Evolutionary conservation across 2,888 invertebrate genomes (phyloP).

Genomic region (Epistrophe grossulariae): DNA sequence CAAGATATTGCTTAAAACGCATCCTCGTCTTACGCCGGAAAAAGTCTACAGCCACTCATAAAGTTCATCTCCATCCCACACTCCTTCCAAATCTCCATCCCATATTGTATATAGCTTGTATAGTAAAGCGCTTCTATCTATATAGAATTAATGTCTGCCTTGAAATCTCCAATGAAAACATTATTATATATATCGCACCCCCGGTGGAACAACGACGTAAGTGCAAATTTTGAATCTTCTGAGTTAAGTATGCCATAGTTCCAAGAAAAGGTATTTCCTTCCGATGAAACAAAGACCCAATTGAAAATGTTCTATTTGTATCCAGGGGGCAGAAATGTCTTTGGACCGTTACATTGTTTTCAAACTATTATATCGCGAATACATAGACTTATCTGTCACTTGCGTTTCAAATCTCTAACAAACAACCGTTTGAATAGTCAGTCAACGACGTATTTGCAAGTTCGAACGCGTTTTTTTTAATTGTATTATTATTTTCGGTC

Average conservation of each 20-base stretch:
- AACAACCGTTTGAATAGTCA: slow-evolving; percentile 13
- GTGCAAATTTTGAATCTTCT: slow-evolving; percentile 27
- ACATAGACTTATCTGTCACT: slow-evolving; percentile 27
- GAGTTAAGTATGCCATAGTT: slow-evolving; percentile 5
- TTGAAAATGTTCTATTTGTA: slow-evolving; percentile 30
- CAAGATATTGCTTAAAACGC: no score
- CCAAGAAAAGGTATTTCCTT: slow-evolving; percentile 8
- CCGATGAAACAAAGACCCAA: slow-evolving; percentile 25
- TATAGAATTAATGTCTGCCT: no score
- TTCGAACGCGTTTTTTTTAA: slow-evolving; percentile 26
- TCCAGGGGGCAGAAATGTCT: not conserved
- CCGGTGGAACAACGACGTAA: no score
- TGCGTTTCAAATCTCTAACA: slow-evolving; percentile 28
- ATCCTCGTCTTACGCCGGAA: no score
- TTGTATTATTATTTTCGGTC: slow-evolving; percentile 27
- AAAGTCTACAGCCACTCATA: no score
- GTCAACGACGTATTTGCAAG: slow-evolving; percentile 19
- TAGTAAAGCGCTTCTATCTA: no score
- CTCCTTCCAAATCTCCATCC: no score
- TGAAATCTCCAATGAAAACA: no score
- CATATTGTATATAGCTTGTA: no score
- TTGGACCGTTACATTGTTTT: slow-evolving; percentile 31
- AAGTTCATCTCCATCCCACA: no score
- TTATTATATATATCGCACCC: no score
- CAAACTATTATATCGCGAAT: slow-evolving; percentile 27